phyloP scores from a whole-genome alignment of 92 coral and sea anemone species.

The Muricea muricata region DNA sequence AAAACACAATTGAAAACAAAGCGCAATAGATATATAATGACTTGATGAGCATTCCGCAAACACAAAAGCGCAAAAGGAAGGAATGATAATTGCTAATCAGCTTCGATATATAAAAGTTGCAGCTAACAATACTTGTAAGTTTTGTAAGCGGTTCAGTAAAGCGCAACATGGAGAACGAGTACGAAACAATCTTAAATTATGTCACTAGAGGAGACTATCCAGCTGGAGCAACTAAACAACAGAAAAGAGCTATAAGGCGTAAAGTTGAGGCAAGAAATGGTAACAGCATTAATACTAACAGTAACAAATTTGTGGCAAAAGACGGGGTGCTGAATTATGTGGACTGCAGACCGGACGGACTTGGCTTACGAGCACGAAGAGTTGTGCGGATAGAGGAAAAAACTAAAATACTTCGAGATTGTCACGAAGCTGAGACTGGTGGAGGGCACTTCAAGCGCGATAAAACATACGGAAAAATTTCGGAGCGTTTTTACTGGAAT shows the following conservation, averaged over 20 bases:
- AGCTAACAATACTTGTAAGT: background rate
- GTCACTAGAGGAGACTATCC: constrained; percentile 36
- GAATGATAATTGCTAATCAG: background rate
- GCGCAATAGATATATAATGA: background rate
- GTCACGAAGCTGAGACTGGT: constrained; percentile 52
- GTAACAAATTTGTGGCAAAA: constrained; percentile 29
- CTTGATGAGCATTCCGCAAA: background rate
- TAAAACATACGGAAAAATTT: constrained; percentile 34
- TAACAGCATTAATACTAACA: background rate
- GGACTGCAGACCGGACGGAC: constrained; percentile 17
- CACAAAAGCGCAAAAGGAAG: background rate
- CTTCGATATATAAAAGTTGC: background rate
- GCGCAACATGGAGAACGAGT: constrained; percentile 23
- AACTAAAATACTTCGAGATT: constrained; percentile 39
- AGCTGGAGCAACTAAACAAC: constrained; percentile 13
- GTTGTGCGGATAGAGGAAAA: constrained; percentile 38
- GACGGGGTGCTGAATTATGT: constrained; percentile 11
- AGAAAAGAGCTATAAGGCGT: constrained; percentile 36
- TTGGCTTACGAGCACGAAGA: constrained; percentile 27
- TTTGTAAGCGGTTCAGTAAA: constrained; percentile 21
- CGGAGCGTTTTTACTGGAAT: constrained; percentile 53
- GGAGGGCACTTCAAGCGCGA: constrained; percentile 51
- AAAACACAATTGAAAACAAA: background rate
- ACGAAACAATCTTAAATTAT: constrained; percentile 10
- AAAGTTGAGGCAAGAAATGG: constrained; percentile 22